phyloP scores from a whole-genome alignment of 92 coral and sea anemone species.

The Galaxea fascicularis region DNA sequence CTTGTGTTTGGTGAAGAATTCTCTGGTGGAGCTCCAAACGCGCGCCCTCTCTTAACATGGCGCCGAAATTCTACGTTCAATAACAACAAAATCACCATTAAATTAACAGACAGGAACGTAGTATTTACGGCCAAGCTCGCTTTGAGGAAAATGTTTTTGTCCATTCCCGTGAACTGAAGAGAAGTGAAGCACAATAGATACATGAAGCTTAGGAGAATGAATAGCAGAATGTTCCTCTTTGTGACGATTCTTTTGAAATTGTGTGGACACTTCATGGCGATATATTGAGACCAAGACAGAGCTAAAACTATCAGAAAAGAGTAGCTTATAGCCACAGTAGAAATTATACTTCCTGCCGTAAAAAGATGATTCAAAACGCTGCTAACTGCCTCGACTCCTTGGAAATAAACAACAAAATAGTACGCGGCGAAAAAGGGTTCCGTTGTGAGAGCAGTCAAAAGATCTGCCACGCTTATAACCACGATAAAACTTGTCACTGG shows the following conservation, averaged over 20 bases:
- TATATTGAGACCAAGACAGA: slow-evolving; percentile 81
- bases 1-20: neutral
- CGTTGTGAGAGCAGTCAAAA: slow-evolving; percentile 74
- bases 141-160: slow-evolving; percentile 61
- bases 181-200: slow-evolving; percentile 73
- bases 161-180: slow-evolving; percentile 66
- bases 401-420: slow-evolving; percentile 50
- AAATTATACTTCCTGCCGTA: slow-evolving; percentile 66
- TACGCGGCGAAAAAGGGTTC: slow-evolving; percentile 80
- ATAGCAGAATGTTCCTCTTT: slow-evolving; percentile 64
- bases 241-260: slow-evolving; percentile 75
- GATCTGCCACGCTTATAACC: slow-evolving; percentile 81
- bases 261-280: slow-evolving; percentile 81
- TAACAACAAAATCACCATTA: slow-evolving; percentile 67
- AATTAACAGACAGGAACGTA: slow-evolving; percentile 69
- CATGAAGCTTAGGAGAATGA: slow-evolving; percentile 66
- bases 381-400: slow-evolving; percentile 5
- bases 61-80: slow-evolving; percentile 73
- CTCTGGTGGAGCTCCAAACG: neutral
- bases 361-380: slow-evolving; percentile 41
- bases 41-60: slow-evolving; percentile 34
- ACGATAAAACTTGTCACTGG: slow-evolving; percentile 76
- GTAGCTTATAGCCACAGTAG: slow-evolving; percentile 79
- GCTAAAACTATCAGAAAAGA: slow-evolving; percentile 82
- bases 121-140: slow-evolving; percentile 72